Percentiles rank a stretch among this genome's conserved stretches.
Evolutionary conservation across 2,113 vertebrate genomes (phyloP).

Genomic region (Cephalopterus ornatus): DNA sequence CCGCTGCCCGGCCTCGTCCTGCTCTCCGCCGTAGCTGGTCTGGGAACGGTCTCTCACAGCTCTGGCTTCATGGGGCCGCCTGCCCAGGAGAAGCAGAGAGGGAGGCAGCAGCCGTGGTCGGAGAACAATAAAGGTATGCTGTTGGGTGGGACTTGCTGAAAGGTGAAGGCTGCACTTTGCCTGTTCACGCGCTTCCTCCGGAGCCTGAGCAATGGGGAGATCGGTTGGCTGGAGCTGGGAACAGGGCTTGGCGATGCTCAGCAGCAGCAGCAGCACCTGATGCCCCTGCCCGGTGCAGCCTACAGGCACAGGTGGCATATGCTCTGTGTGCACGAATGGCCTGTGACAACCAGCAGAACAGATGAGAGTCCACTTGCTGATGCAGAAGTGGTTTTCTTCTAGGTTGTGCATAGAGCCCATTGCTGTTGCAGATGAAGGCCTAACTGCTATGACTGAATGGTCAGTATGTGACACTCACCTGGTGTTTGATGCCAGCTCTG

Average conservation of each 20-base stretch:
- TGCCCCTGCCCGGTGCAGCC: background rate
- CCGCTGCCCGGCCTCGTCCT: background rate
- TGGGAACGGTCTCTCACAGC: background rate
- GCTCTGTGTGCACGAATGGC: rapidly evolving
- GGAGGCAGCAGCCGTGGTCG: background rate
- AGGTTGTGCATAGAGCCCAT: rapidly evolving
- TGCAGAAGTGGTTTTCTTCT: background rate
- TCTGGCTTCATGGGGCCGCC: background rate
- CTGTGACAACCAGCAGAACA: background rate
- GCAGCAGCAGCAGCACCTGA: background rate
- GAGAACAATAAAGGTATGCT: background rate
- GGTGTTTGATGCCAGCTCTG: background rate
- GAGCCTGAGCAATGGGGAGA: background rate
- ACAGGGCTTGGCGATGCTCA: background rate
- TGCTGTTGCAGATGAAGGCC: background rate
- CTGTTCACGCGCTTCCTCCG: background rate
- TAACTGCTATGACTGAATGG: rapidly evolving
- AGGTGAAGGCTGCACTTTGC: background rate
- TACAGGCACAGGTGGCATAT: rapidly evolving
- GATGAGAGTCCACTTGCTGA: background rate
- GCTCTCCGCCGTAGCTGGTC: background rate
- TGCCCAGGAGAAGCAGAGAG: rapidly evolving
- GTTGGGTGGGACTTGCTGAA: background rate
- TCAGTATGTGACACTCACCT: background rate
- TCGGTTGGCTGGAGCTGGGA: no score